Evolutionary conservation across 2,797 vertebrate genomes (phyloP), one percentile per base, ranked within the genome.

Genomic region (Varecia variegata): DNA sequence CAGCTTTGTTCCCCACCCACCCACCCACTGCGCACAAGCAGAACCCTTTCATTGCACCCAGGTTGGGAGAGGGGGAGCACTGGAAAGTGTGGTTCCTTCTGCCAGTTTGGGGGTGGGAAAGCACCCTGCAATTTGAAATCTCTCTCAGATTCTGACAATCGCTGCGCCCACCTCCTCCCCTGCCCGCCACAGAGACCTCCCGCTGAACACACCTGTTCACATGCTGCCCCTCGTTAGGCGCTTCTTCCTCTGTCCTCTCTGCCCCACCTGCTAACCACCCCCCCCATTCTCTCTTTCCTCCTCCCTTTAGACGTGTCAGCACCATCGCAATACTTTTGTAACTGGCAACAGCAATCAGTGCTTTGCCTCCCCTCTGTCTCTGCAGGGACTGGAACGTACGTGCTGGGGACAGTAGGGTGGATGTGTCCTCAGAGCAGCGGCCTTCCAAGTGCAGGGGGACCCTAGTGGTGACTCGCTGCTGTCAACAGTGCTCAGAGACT

Each of bases 31-130:
- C 2, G 1, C 9, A 11, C 2, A 7, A 3, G 7, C 7, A 32
- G 25, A 12, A 20, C 0, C 0, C 1, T 58, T 47, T 65, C 9
- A 1, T 27, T 15, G 7, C 13, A 5, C 4, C 32, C 3, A 0
- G 18, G 5, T 13, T 17, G 8, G 21, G 8, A 52, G 45, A 30
- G 21, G 3, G 7, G 5, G 30, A 25, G 1, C 9, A 2, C 2
- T 7, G 30, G 71, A 56, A 60, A 35, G 27, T 27, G 5, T 10
- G 4, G 6, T 73, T 52, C 67, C 10, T 13, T 40, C 1, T 12
- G 1, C 21, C 58, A 47, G 27, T 9, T 15, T 40, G 21, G 20
- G 30, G 2, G 13, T 25, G 12, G 65, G 45, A 32, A 30, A 13
- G 5, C 1, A 3, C 13, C 58, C 50, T 56, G 27, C 1, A 13